Conservation (phyloP, 2,113 vertebrate genomes). For the Uria aalge region DNA sequence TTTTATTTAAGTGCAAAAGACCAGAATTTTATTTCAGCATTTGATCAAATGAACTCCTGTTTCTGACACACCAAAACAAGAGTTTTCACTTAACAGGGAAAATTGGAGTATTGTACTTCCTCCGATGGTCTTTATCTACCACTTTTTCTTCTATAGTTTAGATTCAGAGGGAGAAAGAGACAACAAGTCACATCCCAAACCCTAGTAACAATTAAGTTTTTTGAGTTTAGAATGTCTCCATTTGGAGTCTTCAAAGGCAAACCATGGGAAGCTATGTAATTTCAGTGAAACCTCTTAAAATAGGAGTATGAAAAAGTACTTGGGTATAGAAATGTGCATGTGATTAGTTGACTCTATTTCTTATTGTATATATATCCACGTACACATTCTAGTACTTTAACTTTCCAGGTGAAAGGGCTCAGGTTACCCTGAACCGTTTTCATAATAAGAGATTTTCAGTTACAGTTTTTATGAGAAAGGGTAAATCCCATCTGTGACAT, state of each 20-base stretch:
- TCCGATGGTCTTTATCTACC: not conserved
- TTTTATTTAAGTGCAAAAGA: not conserved
- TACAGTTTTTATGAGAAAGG: not conserved
- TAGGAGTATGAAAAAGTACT: not conserved
- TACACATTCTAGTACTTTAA: not conserved
- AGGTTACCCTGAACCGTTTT: not conserved
- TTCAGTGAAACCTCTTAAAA: not conserved
- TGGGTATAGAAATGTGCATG: not conserved
- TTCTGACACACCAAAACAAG: not conserved
- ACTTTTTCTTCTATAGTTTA: not conserved
- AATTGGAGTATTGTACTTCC: not conserved
- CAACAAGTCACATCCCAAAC: not conserved
- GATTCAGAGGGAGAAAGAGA: not conserved
- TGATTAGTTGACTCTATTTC: not conserved
- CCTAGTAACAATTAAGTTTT: not conserved
- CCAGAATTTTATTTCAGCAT: not conserved
- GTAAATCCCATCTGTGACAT: not conserved
- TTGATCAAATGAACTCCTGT: accelerated
- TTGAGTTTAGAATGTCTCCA: not conserved
- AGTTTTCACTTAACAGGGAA: not conserved
- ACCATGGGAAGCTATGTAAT: not conserved
- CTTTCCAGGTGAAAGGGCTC: not conserved
- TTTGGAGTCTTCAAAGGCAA: not conserved
- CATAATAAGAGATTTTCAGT: not conserved
- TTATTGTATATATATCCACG: not conserved